Base-by-base conservation (phyloP, 2,888 invertebrate genomes). In the Osmoderma eremita region DNA sequence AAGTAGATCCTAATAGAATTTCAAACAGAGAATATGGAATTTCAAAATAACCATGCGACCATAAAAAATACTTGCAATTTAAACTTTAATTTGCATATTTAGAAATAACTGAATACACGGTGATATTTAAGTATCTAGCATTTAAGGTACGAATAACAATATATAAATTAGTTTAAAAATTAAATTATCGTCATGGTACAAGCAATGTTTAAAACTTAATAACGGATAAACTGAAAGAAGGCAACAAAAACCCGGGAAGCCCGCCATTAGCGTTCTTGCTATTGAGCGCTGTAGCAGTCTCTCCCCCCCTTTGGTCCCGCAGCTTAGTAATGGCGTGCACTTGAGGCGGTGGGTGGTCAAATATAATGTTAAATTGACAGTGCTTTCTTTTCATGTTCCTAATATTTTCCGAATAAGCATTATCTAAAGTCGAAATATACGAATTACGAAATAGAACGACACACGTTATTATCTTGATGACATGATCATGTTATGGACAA, bases 261-360 rank as follows among this genome's bases (percentile, higher is more conserved):
- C 45, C 42, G 58, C 58, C 58, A 58, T 58, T 42, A 42, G 20
- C 58, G 42, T 42, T 45, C 30, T 45, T 58, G 65, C 71, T 71
- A 71, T 71, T 71, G 71, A 71, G 70, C 71, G 71, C 69, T 69
- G 53, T 67, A 68, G 71, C 67, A 69, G 62, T 51, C 45, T 67
- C 68, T 68, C 71, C 69, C 70, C 67, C 63, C 68, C 58, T 45
- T 58, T 42, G 42, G 45, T 67, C 70, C 67, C 56, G 61, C 68
- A 72, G 70, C 70, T 71, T 71, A 75, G 77, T 79, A 80, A 82
- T 81, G 82, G 81, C 81, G 81, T 79, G 78, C 78, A 75, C 75
- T 76, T 79, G 76, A 80, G 80, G 78, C 79, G 79, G 80, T 81
- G 81, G 80, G 80, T 79, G 80, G 80, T 80, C 78, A 76, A 75